These are phyloP conservation scores for Clitarchus hookeri DNA, from an alignment of 2,888 invertebrate species.

Conservation along the genomic window DNA sequence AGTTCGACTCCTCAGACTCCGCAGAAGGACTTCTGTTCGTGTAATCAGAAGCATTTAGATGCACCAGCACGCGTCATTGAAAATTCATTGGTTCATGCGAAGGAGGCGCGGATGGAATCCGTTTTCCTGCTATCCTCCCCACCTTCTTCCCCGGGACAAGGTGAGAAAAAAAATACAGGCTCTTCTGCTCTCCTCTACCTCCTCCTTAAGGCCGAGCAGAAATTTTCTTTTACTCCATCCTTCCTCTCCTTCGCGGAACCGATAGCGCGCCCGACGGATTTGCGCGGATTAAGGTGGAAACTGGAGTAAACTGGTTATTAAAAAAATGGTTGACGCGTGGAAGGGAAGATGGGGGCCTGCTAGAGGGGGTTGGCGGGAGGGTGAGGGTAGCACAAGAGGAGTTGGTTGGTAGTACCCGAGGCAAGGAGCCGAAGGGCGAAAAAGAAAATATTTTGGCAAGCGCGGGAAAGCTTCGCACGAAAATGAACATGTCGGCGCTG, in stretches of 20 bases:
- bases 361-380: neutral
- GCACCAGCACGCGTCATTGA: slow-evolving; percentile 4
- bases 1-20: neutral
- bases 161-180: neutral
- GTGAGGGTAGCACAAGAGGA: neutral
- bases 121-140: neutral
- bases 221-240: neutral
- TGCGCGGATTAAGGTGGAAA: slow-evolving; percentile 14
- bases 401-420: neutral
- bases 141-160: neutral
- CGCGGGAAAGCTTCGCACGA: neutral
- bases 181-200: neutral
- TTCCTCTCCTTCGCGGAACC: neutral
- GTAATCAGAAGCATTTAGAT: slow-evolving; percentile 23
- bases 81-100: slow-evolving; percentile 21
- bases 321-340: neutral
- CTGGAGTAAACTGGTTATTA: slow-evolving; percentile 5
- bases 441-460: neutral
- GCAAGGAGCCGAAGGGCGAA: neutral
- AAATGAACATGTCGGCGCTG: neutral
- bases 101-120: neutral
- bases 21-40: neutral
- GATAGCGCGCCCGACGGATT: neutral
- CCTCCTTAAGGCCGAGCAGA: neutral
- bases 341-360: neutral